Conservation (phyloP, 2,113 vertebrate species). For the Pimephales promelas region DNA sequence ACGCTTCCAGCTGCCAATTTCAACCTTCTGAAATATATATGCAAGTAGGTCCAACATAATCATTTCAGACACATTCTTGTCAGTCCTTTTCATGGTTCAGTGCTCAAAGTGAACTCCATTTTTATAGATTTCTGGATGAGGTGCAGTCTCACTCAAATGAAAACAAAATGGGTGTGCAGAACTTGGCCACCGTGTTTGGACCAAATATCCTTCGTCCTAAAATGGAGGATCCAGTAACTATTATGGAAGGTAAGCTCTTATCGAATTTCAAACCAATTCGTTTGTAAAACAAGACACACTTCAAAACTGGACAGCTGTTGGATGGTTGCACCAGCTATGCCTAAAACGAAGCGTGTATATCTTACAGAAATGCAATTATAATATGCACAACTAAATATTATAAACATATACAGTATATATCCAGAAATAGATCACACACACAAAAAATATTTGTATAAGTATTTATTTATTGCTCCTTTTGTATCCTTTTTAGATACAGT, state of each 20-base stretch:
- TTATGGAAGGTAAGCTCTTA: conserved; percentile 89
- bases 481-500: neutral
- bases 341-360: neutral
- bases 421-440: neutral
- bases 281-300: neutral
- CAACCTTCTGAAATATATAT: conserved; percentile 95
- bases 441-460: neutral
- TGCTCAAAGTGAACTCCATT: neutral
- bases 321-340: neutral
- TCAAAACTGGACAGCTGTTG: neutral
- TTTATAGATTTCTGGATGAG: conserved; percentile 90
- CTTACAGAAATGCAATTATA: neutral
- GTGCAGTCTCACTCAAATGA: conserved; percentile 89
- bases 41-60: conserved; percentile 83
- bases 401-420: neutral
- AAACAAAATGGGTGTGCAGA: conserved; percentile 98
- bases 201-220: conserved; percentile 94
- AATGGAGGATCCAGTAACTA: conserved; percentile 90
- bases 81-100: neutral
- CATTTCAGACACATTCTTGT: neutral
- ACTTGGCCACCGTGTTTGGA: conserved; percentile 94
- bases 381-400: neutral
- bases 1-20: conserved; percentile 91
- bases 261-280: neutral
- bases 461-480: neutral